phyloP scores from a whole-genome alignment of 2,888 invertebrate species.

The Bembecia ichneumoniformis region DNA sequence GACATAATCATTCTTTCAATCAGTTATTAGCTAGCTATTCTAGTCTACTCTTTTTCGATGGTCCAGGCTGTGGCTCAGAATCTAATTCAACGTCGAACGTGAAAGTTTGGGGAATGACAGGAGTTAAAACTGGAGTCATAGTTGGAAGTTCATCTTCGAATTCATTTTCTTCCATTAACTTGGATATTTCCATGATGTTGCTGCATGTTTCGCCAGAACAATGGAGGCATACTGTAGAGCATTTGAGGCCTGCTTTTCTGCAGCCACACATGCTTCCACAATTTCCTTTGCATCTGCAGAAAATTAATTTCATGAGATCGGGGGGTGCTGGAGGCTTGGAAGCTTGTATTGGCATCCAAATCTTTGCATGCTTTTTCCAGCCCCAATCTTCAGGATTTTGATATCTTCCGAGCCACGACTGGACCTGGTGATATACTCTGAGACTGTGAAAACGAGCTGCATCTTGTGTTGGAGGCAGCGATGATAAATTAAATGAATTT shows the following conservation, averaged over 20 bases:
- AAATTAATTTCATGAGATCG: conserved; percentile 5
- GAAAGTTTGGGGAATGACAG: too few relatives aligned
- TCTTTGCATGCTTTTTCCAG: conserved; percentile 7
- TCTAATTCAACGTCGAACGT: conserved; percentile 1
- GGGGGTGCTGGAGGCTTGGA: conserved; percentile 5
- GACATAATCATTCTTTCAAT: neutral
- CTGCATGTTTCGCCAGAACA: conserved; percentile 12
- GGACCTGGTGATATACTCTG: conserved; percentile 10
- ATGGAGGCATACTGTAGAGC: conserved; percentile 15
- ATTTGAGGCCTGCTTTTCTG: conserved; percentile 13
- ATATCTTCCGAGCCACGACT: conserved; percentile 9
- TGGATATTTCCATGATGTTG: neutral
- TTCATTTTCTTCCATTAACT: too few relatives aligned
- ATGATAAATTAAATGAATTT: conserved; percentile 5
- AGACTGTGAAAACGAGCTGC: conserved; percentile 8
- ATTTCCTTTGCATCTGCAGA: conserved; percentile 10
- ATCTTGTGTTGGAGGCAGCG: conserved; percentile 7
- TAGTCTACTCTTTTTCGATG: neutral
- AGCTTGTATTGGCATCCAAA: conserved; percentile 1
- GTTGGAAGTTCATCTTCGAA: too few relatives aligned
- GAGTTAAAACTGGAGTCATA: too few relatives aligned
- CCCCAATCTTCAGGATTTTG: conserved; percentile 9
- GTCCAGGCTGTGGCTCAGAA: neutral
- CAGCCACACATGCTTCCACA: conserved; percentile 3
- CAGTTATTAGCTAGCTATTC: neutral